Evolutionary conservation across 1,140 invertebrate species (phyloP), one percentile per base, ranked within the genome.

Genomic region (Drosophila micromelanica): DNA sequence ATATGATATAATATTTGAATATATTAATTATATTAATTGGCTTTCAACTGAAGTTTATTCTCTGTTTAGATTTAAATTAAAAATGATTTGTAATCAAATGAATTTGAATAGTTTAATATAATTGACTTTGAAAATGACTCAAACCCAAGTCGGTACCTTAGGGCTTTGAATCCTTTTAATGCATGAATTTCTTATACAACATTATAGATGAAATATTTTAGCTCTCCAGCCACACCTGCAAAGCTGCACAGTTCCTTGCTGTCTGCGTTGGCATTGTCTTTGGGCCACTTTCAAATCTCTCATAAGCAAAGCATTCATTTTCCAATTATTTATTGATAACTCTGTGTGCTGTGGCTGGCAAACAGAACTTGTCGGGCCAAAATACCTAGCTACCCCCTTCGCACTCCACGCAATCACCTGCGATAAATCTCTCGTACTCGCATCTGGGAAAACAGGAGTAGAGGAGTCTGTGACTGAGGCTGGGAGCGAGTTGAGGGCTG

Each of bases 241-340:
- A 27, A 6, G 27, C 20, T 30, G 30, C 32, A 7, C 7, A 35
- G 32, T 8, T 35, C 32, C 32, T 35, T 35, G 32, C 32, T 27
- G 27, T 27, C 27, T 27, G 27, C 42, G 35, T 5, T 48, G 56
- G 45, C 60, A 81, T 86, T 86, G 84, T 86, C 68, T 48, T 70
- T 42, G 78, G 71, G 63, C 85, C 63, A 87, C 87, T 86, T 72
- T 52, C 54, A 74, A 89, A 87, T 82, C 82, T 79, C 76, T 73
- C 71, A 87, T 82, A 87, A 82, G 84, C 82, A 89, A 79, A 76
- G 84, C 82, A 89, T 87, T 87, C 82, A 87, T 87, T 87, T 87
- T 89, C 76, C 84, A 87, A 87, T 87, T 87, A 87, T 87, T 87
- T 87, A 87, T 87, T 87, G 82, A 89, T 87, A 74, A 65, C 76